Evolutionary conservation across 2,888 invertebrate species (phyloP), one percentile per base, ranked within the genome.

Genomic region (Trachelus troglodyta): DNA sequence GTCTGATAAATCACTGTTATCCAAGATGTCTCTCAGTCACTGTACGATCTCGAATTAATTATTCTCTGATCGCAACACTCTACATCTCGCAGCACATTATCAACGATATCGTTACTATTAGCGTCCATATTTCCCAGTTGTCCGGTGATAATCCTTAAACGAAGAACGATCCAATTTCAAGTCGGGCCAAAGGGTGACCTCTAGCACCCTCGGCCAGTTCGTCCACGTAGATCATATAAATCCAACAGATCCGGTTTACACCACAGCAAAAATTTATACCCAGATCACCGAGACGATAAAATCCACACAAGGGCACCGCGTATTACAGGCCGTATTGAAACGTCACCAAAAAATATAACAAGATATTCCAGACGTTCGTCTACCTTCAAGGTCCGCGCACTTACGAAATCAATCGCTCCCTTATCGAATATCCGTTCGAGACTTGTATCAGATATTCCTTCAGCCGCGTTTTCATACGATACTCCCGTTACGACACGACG

Each of bases 1-100:
- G 40, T 56, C 23, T 56, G 40, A 56, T 56, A 56, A 40, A 56
- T 56, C 40, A 56, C 40, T 23, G 40, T 56, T 56, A 56, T 56
- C 40, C 40, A 56, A 56, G 23, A 56, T 56, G 71, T 71, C 33
- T 33, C 71, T 71, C 71, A 71, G 71, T 71, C 71, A 71, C 71
- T 71, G 31, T 71, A 33, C 71, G 71, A 33, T 56, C 40, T 56
- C 71, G 71, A 71, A 71, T 33, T 33, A 31, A 33, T 12, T 71
- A 71, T 33, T 33, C 31, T 71, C 71, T 31, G 31, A 31, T 71
- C 71, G 71, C 71, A 33, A 33, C 33, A 71, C 71, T 71, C 71
- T 71, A 71, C 71, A 71, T 71, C 33, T 31, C 71, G 71, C 12
- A 33, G 71, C 71, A 33, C 71, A 33, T 71, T 71, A 12, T 33